These are phyloP conservation scores for Leguminivora glycinivorella DNA, from an alignment of 1,140 invertebrate species.

Conservation along the genomic window DNA sequence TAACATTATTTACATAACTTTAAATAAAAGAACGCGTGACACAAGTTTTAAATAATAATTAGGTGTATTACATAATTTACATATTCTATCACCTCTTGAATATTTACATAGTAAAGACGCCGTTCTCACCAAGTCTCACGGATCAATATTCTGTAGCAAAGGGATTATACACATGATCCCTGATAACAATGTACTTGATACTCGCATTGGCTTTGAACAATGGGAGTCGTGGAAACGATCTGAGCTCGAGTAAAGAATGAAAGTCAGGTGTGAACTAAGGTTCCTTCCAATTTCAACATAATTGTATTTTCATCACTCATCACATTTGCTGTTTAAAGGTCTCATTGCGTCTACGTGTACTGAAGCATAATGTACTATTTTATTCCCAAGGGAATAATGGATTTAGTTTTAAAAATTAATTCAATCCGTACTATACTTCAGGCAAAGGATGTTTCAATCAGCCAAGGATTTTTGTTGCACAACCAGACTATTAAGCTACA, in stretches of 20 bases:
- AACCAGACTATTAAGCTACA: too few species aligned
- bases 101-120: neutral
- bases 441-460: too few species aligned
- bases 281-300: neutral
- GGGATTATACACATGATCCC: conserved; percentile 11
- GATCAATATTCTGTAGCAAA: neutral
- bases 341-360: too few species aligned
- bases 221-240: conserved; percentile 17
- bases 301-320: too few species aligned
- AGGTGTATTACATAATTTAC: too few species aligned
- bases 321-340: too few species aligned
- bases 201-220: conserved; percentile 4
- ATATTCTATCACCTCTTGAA: neutral
- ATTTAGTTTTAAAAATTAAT: too few species aligned
- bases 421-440: too few species aligned
- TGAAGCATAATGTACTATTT: too few species aligned
- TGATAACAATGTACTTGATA: conserved; percentile 26
- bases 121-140: neutral
- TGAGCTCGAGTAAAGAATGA: neutral
- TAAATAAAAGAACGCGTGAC: neutral
- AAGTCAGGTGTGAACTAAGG: neutral
- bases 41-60: neutral
- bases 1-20: too few species aligned
- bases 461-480: too few species aligned
- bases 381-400: too few species aligned